Evolutionary conservation across 2,797 vertebrate species (phyloP).

Genomic region (Mus spretus): DNA sequence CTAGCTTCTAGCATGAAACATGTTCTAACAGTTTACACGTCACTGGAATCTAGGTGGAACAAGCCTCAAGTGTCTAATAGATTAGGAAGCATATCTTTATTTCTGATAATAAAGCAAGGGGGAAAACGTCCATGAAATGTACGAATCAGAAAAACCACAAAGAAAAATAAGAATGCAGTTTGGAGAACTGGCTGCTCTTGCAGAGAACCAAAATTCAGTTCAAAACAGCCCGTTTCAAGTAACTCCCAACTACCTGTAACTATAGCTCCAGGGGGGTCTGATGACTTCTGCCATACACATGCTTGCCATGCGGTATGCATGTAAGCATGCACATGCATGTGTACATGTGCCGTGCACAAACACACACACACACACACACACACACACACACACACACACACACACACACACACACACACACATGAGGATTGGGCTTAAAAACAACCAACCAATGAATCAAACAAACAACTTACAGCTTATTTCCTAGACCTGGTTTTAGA

Average conservation of each 20-base stretch:
- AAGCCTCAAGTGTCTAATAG: neutral
- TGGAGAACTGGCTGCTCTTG: neutral
- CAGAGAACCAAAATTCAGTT: neutral
- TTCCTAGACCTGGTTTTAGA: neutral
- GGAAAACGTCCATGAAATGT: neutral
- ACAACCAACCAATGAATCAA: neutral
- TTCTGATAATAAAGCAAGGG: neutral
- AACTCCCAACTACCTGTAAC: neutral
- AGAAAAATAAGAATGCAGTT: neutral
- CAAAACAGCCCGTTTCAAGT: neutral
- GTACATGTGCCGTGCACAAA: too few species aligned
- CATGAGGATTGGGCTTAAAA: neutral
- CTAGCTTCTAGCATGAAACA: neutral
- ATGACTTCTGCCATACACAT: neutral
- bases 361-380: neutral
- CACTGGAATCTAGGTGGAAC: neutral
- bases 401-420: neutral
- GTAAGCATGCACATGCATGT: neutral
- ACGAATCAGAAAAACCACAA: neutral
- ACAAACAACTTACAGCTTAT: neutral
- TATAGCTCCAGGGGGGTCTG: neutral
- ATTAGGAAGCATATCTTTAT: neutral
- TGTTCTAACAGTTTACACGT: neutral
- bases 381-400: neutral
- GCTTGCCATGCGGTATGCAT: neutral